These are phyloP conservation scores for Platysteira castanea DNA, from an alignment of 2,113 vertebrate species.

Conservation along the genomic window DNA sequence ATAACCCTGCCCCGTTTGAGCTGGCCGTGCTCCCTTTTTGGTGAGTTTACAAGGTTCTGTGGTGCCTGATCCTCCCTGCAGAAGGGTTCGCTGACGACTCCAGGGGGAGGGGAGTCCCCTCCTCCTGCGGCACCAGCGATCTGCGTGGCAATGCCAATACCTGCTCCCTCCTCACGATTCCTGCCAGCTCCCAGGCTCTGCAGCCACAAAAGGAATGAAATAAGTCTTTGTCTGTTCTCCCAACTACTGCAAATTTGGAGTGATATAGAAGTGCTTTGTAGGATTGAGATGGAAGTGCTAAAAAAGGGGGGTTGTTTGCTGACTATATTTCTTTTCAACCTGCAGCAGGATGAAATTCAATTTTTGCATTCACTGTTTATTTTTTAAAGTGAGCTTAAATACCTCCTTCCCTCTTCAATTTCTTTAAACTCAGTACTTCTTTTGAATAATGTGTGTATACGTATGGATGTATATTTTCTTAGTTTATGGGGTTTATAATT, in stretches of 20 bases:
- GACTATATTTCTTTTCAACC: conserved; percentile 24
- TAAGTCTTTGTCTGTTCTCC: background rate
- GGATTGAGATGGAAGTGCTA: background rate
- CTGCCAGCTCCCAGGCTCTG: background rate
- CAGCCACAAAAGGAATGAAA: conserved; percentile 6
- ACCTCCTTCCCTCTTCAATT: conserved; percentile 37
- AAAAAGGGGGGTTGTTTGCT: conserved; percentile 41
- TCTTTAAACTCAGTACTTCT: conserved; percentile 45
- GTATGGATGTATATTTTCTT: conserved; percentile 42
- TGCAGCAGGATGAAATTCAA: conserved; percentile 41
- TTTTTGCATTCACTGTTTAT: conserved; percentile 37
- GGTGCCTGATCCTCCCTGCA: background rate
- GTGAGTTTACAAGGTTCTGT: background rate
- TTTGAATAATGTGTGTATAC: conserved; percentile 30
- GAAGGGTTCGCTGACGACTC: background rate
- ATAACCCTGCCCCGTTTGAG: background rate
- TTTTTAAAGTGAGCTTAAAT: conserved; percentile 52
- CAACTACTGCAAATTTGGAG: background rate
- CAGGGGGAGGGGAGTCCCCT: background rate
- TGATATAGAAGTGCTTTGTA: conserved; percentile 8
- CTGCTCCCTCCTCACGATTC: background rate
- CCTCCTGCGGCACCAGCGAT: rapidly evolving
- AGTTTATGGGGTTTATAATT: conserved; percentile 33
- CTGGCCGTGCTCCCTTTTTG: background rate
- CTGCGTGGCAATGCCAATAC: background rate